Percentiles rank a stretch among this genome's conserved stretches.
Conservation (phyloP, 2,113 vertebrate genomes). For the Xyliphius kryptos region DNA sequence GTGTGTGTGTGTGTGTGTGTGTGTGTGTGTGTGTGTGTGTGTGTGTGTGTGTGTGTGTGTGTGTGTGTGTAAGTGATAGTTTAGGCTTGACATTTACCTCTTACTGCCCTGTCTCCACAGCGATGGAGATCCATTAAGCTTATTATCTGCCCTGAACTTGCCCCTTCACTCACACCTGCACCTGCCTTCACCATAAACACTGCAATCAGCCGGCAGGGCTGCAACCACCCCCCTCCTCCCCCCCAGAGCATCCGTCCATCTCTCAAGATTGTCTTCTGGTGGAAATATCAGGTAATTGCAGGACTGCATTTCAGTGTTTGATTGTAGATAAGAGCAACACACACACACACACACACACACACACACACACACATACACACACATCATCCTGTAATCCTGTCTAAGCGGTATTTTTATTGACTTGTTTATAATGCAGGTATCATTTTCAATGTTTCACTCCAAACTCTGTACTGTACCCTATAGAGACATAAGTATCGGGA, state of each 20-base stretch:
- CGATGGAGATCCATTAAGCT: constrained; percentile 43
- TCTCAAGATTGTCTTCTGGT: constrained; percentile 1
- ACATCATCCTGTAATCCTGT: no score
- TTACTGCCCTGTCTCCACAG: constrained; percentile 39
- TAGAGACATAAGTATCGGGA: no score
- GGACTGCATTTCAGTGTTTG: background rate
- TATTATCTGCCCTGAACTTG: constrained; percentile 48
- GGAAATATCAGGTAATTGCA: constrained; percentile 21
- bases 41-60: constrained; percentile 15
- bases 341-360: background rate
- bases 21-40: constrained; percentile 25
- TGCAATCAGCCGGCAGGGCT: constrained; percentile 4
- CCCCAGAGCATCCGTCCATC: constrained; percentile 3
- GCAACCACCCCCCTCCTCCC: no score
- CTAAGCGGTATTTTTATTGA: no score
- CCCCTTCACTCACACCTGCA: constrained; percentile 44
- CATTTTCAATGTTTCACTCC: no score
- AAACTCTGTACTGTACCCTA: no score
- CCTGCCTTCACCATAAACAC: constrained; percentile 38
- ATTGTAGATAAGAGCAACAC: background rate
- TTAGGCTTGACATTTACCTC: constrained; percentile 33
- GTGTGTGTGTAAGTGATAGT: background rate
- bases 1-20: no score
- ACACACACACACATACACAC: background rate
- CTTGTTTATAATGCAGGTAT: no score